Base-by-base conservation (phyloP, 2,797 vertebrate species). In the Sylvilagus floridanus region DNA sequence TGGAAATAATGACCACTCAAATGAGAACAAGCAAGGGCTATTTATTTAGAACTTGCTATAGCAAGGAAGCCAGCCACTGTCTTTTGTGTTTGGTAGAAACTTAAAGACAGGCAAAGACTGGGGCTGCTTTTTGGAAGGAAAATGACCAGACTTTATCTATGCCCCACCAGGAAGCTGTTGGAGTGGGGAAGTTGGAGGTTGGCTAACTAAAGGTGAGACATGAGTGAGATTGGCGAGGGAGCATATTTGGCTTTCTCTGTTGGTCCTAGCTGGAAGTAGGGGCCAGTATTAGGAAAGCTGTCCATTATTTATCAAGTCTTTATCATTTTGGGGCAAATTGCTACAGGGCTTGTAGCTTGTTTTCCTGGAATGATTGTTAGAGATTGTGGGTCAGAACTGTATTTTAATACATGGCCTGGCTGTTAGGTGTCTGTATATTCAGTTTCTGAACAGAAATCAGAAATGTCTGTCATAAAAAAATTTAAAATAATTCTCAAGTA, bases 81-180 rank as follows among this genome's bases (percentile, higher is more conserved):
- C 13, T 35, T 42, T 84, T 77, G 54, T 17, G 52, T 90, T 81
- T 69, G 73, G n/a, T 68, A 88, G 90, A 94, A 87, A 84, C 42
- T 69, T 32, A 81, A 63, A 90, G 60, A 4, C 47, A 81, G 50
- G 35, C 13, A 50, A 50, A 11, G 35, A 63, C 4, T 50, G 30
- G 11, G 22, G 84, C 79, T 73, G 8, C 14, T 69, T 69, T 13
- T 57, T 42, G 68, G 7, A 4, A 9, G 11, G 32, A 37, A 37
- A 60, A 65, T 62, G 37, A 32, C 12, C 35, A 71, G 11, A 4
- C 32, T 75, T 60, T 26, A 78, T 3, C 7, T 47, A 19, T 69
- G 7, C 19, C 19, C 42, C n/a, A 7, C 11, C 1, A 26, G n/a
- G n/a, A 76, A 24, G 19, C 9, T 66, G 1, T 30, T 68, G 50